Evolutionary conservation across 2,113 vertebrate genomes (phyloP), one percentile per base, ranked within the genome.

Genomic region (Erinaceus europaeus): DNA sequence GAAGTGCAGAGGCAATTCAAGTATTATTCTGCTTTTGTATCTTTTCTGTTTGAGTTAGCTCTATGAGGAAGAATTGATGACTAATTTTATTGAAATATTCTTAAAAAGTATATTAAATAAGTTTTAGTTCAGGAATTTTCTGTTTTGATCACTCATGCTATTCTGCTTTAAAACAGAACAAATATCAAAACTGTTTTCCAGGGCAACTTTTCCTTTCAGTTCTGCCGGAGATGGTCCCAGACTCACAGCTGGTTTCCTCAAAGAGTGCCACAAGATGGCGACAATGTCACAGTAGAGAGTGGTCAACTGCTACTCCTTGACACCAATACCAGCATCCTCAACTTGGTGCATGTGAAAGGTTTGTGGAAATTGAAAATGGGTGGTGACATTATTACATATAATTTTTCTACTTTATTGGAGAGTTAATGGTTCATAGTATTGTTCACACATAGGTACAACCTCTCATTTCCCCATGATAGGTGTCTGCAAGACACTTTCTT

Each of bases 251-350:
- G 97, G 97, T 91, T 96, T 94, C 91, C 92, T 29, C 93, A 93
- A n/a, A 73, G 92, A 48, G 82, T 4, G 55, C 97, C 98, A 96
- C 97, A 95, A 97, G 98, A 98, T 98, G 98, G 98, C 96, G 97
- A 97, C 90, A 98, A 96, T 7, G 97, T 98, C 97, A 98, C 96
- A 72, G 95, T 97, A 92, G 97, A 97, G 96, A 89, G 3, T 0
- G 95, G 96, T 4, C 75, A 88, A 9, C 81, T 86, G 0, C 50
- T 98, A 11, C 92, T 98, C 44, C 32, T 97, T 9, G 96, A 97
- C 68, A 92, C 80, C n/a, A 80, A 76, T 61, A 97, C 97, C 0
- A 84, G 46, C 73, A 2, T 79, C 59, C 96, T 98, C 86, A 92
- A 96, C 83, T 84, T 95, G 4, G 95, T 98, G 92, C 97, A 96